Evolutionary conservation across 35 echinoderm and acorn worm species (phyloP), one percentile per base, ranked within the genome.

Genomic region (Ophioderma brevispina): DNA sequence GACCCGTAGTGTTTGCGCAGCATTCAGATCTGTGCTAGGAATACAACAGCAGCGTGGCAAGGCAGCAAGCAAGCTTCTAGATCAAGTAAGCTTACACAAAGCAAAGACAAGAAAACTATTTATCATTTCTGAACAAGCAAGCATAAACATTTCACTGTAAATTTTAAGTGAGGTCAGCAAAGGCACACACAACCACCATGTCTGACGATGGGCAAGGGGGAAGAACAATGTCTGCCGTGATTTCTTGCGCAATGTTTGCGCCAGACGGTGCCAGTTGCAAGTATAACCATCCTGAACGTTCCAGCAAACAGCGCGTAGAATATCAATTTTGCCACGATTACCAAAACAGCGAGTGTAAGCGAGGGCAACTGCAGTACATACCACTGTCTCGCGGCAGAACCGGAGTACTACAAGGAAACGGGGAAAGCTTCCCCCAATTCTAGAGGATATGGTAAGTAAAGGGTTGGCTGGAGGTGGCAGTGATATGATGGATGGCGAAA

Each of bases 161-260:
- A 46, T 46, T 46, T 46, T n/a, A n/a, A n/a, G n/a, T n/a, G n/a
- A n/a, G n/a, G n/a, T n/a, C n/a, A n/a, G n/a, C n/a, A n/a, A n/a
- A 46, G 17, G 41, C 41, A 46, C 41, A 46, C 17, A 46, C 4
- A 46, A 17, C 41, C 59, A 70, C 10, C 17, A 70, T 70, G 59
- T 18, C 59, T 2, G 59, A 70, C n/a, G 23, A 70, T 70, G 17
- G n/a, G 59, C 10, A 70, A 25, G 59, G 15, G 40, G 76, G 14
- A 49, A 37, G 31, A 80, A 84, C 36, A 80, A 83, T 32, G 42
- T 99, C 35, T 99, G 97, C 85, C 89, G 97, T 49, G 97, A 99
- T 91, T 99, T 81, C 88, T 82, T 93, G 93, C 97, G 97, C 56
- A 95, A 95, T 88, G 97, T 99, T 38, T 99, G 97, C 88, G n/a